Conservation (phyloP, 2,888 invertebrate genomes). For the Drosophila paramelanica region DNA sequence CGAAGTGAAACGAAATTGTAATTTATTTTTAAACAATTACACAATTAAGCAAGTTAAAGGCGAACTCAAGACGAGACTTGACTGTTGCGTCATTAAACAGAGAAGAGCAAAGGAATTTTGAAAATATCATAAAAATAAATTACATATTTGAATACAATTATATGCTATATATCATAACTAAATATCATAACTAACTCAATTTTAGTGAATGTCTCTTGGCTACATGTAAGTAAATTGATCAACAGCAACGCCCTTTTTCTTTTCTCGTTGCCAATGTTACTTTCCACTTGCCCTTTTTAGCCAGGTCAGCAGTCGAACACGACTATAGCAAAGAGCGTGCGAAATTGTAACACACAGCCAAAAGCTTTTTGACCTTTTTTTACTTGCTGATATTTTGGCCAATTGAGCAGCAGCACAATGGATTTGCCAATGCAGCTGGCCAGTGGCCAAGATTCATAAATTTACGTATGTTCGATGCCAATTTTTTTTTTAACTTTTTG, state of each 20-base stretch:
- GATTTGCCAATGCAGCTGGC: constrained; percentile 41
- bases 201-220: background rate
- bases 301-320: constrained; percentile 24
- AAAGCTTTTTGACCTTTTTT: constrained; percentile 19
- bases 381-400: constrained; percentile 11
- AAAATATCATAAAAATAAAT: background rate
- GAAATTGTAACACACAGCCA: constrained; percentile 33
- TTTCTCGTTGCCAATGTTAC: background rate
- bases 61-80: constrained; percentile 17
- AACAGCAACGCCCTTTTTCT: background rate
- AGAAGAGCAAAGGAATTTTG: background rate
- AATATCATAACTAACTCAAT: background rate
- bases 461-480: constrained; percentile 5
- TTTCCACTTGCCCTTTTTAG: constrained; percentile 20
- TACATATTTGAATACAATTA: background rate
- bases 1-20: constrained; percentile 45
- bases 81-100: constrained; percentile 11
- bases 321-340: constrained; percentile 47
- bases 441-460: constrained; percentile 22
- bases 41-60: constrained; percentile 37
- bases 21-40: constrained; percentile 71
- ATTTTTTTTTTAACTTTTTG: constrained; percentile 30
- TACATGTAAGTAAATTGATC: constrained; percentile 16
- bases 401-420: constrained; percentile 7
- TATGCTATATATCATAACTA: background rate